Evolutionary conservation across 2,797 vertebrate species (phyloP).

Genomic region (Acanthopagrus latus): DNA sequence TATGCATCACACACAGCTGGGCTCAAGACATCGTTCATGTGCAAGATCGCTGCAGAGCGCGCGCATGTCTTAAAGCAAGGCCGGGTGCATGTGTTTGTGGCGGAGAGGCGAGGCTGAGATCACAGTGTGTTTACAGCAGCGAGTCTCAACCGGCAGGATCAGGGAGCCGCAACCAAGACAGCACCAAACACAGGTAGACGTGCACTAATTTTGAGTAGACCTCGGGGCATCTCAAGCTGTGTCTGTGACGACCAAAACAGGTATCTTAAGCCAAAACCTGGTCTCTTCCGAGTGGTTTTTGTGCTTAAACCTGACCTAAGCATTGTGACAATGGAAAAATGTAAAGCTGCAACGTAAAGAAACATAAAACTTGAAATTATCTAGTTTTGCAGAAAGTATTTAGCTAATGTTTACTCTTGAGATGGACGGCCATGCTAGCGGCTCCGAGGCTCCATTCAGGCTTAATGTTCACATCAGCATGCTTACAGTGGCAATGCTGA

Average conservation of each 20-base stretch:
- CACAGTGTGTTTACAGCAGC: slow-evolving; percentile 33
- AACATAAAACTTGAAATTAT: no score
- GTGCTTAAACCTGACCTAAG: no score
- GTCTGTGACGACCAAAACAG: no score
- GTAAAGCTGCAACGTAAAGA: no score
- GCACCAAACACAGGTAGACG: slow-evolving; percentile 22
- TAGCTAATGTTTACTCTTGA: no score
- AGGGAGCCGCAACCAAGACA: slow-evolving; percentile 8
- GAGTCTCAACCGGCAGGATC: slow-evolving; percentile 41
- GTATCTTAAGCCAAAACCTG: no score
- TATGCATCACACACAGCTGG: slow-evolving; percentile 78
- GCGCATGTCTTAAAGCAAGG: slow-evolving; percentile 25
- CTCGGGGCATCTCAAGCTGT: no score
- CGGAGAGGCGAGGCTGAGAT: slow-evolving; percentile 31
- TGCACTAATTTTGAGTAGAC: slow-evolving; percentile 1
- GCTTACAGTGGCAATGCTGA: no score
- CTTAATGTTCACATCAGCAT: neutral
- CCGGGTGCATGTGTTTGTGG: slow-evolving; percentile 7
- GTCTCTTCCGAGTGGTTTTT: no score
- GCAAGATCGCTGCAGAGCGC: slow-evolving; percentile 21
- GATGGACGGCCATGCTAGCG: neutral
- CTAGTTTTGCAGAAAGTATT: no score
- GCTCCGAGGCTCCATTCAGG: neutral
- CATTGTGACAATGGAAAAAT: no score
- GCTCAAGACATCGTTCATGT: slow-evolving; percentile 69